Evolutionary conservation across 2,888 invertebrate genomes (phyloP), one percentile per base, ranked within the genome.

Genomic region (Lumbricus terrestris): DNA sequence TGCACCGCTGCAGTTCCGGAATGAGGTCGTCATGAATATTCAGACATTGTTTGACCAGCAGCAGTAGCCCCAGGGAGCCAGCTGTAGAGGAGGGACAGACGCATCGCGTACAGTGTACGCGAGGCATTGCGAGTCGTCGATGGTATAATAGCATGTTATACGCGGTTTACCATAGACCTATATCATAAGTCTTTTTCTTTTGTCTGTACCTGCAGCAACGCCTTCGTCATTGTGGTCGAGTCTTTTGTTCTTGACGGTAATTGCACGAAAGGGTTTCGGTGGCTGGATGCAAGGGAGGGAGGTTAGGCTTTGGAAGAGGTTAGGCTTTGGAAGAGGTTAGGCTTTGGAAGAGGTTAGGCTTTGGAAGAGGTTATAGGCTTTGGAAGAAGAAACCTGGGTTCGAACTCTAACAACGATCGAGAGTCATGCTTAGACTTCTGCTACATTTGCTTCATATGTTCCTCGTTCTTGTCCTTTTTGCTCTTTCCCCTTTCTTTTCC

Each of bases 21-120:
- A 85, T 85, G 85, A 85, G 85, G 85, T 37, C 85, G 85, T 85
- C 37, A 37, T 85, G 85, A 85, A 85, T 85, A 85, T 85, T 85
- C 85, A 85, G 29, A 85, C 18, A 8, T 35, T 85, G 85, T 85
- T 85, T 85, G 37, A 37, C 85, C 69, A 69, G 69, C 69, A 69
- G 69, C 69, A 69, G 69, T 69, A 69, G 69, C 69, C 69, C 69
- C 69, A 69, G 69, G 69, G 69, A 69, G 69, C 16, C 47, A 47
- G 69, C 29, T 8, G n/a, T 47, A 20, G 1, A 69, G n/a, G n/a
- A n/a, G 29, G 69, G 69, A 69, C 69, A n/a, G n/a, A 69, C 8
- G 69, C 69, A 69, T n/a, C n/a, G 69, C 69, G 29, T 69, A 69
- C 69, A n/a, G n/a, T 69, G n/a, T n/a, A n/a, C n/a, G n/a, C n/a